Percentiles rank a stretch among this genome's conserved stretches.
Conservation (phyloP, 2,888 invertebrate genomes). For the Sarcophaga carnaria region DNA sequence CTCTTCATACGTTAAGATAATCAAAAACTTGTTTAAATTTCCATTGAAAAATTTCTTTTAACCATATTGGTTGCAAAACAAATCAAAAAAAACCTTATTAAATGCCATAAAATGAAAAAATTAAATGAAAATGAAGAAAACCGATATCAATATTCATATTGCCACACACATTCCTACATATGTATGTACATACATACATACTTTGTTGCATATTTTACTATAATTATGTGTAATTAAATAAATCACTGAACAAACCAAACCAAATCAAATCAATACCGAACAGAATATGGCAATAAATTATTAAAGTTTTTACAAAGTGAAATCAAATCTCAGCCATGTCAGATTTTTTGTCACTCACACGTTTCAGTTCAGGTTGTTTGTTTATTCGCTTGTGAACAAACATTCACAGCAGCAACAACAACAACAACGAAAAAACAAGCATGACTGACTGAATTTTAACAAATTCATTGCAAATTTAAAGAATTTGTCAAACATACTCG, state of each 20-base stretch:
- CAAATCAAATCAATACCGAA: not conserved
- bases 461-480: constrained; percentile 73
- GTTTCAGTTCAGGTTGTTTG: constrained; percentile 18
- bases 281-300: constrained; percentile 51
- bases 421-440: constrained; percentile 41
- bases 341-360: constrained; percentile 62
- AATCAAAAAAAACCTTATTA: constrained; percentile 3
- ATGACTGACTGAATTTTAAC: constrained; percentile 68
- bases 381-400: constrained; percentile 11
- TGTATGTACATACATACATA: not conserved
- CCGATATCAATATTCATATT: constrained; percentile 62
- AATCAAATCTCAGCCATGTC: not conserved
- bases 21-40: constrained; percentile 33
- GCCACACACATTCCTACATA: constrained; percentile 7
- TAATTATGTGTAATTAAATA: constrained; percentile 70
- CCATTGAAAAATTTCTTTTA: constrained; percentile 48
- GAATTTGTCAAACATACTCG: constrained; percentile 78
- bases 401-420: constrained; percentile 58
- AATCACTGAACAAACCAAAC: constrained; percentile 42
- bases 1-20: not conserved
- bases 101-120: not conserved
- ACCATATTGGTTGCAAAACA: constrained; percentile 44
- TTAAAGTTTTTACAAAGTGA: constrained; percentile 8
- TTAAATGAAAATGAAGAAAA: constrained; percentile 26
- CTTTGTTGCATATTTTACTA: constrained; percentile 56